Conservation (phyloP, 2,113 vertebrate genomes). For the Salvator merianae region DNA sequence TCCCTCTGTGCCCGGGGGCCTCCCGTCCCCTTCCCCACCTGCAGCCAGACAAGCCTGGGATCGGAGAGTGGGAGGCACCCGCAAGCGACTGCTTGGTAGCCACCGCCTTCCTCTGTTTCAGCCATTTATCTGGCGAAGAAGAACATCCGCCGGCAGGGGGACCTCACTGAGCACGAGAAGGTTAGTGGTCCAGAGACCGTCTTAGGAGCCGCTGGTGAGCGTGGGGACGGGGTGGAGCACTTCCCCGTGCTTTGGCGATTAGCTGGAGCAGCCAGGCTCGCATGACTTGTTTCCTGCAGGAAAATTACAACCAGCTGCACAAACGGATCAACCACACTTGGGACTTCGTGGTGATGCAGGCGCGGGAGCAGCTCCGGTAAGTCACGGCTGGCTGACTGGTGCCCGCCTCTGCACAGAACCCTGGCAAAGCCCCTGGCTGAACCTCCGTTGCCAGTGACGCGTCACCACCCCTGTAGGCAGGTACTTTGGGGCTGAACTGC, state of each 20-base stretch:
- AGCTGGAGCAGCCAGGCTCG: too few relatives aligned
- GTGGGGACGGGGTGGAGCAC: too few relatives aligned
- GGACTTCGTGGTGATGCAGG: slow-evolving; percentile 97
- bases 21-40: too few relatives aligned
- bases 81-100: background rate
- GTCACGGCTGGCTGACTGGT: background rate
- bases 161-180: slow-evolving; percentile 90
- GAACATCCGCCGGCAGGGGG: slow-evolving; percentile 90
- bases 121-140: slow-evolving; percentile 95
- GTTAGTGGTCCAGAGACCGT: slow-evolving; percentile 62
- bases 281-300: slow-evolving; percentile 66
- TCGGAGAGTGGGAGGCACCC: background rate
- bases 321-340: slow-evolving; percentile 91
- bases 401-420: too few relatives aligned
- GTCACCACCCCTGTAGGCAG: too few relatives aligned
- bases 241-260: too few relatives aligned
- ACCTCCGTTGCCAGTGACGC: too few relatives aligned
- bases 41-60: background rate
- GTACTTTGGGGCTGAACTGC: too few relatives aligned
- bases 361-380: slow-evolving; percentile 93
- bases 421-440: too few relatives aligned
- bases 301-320: slow-evolving; percentile 87
- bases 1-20: accelerated
- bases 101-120: slow-evolving; percentile 41
- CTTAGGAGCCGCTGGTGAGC: background rate